Evolutionary conservation across 2,797 vertebrate genomes (phyloP).

Genomic region (Clarias platycephalus): DNA sequence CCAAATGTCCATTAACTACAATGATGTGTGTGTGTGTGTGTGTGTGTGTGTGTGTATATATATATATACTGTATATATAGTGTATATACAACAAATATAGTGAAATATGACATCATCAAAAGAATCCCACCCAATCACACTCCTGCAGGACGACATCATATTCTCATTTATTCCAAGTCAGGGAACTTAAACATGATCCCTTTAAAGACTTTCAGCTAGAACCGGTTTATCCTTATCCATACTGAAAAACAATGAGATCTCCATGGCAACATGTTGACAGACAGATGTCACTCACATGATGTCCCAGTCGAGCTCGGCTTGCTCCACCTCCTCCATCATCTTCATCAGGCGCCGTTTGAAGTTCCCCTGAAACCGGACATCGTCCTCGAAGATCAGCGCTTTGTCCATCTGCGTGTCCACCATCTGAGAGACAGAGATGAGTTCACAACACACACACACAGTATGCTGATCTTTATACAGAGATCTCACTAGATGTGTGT

Average conservation of each 20-base stretch:
- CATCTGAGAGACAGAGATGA: slow-evolving; percentile 69
- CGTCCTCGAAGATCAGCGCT: slow-evolving; percentile 87
- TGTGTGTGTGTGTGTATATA: too few relatives aligned
- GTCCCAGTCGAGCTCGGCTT: slow-evolving; percentile 84
- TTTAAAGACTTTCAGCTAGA: not conserved
- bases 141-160: not conserved
- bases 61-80: too few relatives aligned
- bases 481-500: not conserved
- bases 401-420: slow-evolving; percentile 80
- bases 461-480: not conserved
- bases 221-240: accelerated
- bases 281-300: slow-evolving; percentile 80
- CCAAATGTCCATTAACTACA: not conserved
- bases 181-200: not conserved
- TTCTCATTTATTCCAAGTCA: not conserved
- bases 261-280: slow-evolving; percentile 25
- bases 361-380: slow-evolving; percentile 88
- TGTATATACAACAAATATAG: not conserved
- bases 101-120: not conserved
- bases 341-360: slow-evolving; percentile 80
- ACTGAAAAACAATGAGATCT: not conserved
- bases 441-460: not conserved
- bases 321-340: slow-evolving; percentile 84
- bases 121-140: not conserved
- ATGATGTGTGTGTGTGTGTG: not conserved